Evolutionary conservation across 2,797 vertebrate genomes (phyloP).

Genomic region (Crenichthys baileyi): DNA sequence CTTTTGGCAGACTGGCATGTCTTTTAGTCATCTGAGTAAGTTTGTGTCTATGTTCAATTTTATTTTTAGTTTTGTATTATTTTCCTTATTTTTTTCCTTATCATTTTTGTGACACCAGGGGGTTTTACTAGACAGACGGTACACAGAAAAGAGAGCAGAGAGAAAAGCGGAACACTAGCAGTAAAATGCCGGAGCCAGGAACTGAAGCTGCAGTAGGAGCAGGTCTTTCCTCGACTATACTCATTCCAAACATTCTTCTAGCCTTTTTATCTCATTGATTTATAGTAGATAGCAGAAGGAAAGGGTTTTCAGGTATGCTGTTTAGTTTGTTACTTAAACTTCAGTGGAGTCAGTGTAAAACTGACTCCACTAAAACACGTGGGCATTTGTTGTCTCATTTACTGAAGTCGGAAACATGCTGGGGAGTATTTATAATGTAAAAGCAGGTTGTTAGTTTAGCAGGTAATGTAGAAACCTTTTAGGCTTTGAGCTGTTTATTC

Average conservation of each 20-base stretch:
- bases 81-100: not conserved
- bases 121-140: not conserved
- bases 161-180: not conserved
- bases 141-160: not conserved
- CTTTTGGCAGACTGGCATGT: not conserved
- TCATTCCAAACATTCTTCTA: not conserved
- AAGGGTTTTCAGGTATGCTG: not conserved
- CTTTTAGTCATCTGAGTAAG: not conserved
- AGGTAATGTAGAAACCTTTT: slow-evolving; percentile 18
- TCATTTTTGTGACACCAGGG: not conserved
- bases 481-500: slow-evolving; percentile 24
- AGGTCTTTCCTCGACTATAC: not conserved
- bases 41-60: not conserved
- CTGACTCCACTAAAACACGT: not conserved
- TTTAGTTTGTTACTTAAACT: not conserved
- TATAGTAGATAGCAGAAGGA: not conserved
- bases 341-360: not conserved
- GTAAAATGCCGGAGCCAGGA: not conserved
- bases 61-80: not conserved
- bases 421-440: not conserved
- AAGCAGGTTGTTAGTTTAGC: slow-evolving; percentile 2
- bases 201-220: not conserved
- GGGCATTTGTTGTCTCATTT: not conserved
- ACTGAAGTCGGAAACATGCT: not conserved
- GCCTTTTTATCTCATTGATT: not conserved